These are phyloP conservation scores for Prolemur simus DNA, from an alignment of 2,113 vertebrate genomes.

Conservation along the genomic window DNA sequence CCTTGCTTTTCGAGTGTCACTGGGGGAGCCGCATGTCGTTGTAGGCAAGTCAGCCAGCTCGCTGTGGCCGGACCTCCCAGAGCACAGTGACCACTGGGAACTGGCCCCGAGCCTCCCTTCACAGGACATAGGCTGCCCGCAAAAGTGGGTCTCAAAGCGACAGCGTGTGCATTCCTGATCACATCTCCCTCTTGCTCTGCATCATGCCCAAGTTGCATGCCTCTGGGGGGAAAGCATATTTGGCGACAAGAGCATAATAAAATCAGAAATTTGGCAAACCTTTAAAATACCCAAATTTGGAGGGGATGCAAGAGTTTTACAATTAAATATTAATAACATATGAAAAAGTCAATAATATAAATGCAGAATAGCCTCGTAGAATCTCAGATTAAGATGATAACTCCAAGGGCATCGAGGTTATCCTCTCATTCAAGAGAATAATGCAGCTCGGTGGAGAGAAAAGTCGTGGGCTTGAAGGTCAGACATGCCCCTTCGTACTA, in stretches of 20 bases:
- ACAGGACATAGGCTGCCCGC: neutral
- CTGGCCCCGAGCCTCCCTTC: neutral
- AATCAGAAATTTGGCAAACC: neutral
- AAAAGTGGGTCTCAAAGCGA: neutral
- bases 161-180: accelerated
- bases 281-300: neutral
- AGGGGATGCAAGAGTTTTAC: neutral
- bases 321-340: neutral
- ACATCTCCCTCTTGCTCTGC: neutral
- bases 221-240: neutral
- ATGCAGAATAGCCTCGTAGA: neutral
- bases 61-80: neutral
- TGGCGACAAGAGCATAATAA: neutral
- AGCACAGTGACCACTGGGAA: neutral
- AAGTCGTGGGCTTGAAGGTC: neutral
- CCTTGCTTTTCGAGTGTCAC: neutral
- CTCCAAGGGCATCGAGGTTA: neutral
- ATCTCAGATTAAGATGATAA: neutral
- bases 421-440: neutral
- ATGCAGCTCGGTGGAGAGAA: neutral
- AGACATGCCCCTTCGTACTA: neutral
- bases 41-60: accelerated
- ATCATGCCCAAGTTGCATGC: neutral
- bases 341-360: neutral
- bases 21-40: neutral